phyloP scores from a whole-genome alignment of 37 sponge, comb jelly and placozoan species.

The Crambe crambe region DNA sequence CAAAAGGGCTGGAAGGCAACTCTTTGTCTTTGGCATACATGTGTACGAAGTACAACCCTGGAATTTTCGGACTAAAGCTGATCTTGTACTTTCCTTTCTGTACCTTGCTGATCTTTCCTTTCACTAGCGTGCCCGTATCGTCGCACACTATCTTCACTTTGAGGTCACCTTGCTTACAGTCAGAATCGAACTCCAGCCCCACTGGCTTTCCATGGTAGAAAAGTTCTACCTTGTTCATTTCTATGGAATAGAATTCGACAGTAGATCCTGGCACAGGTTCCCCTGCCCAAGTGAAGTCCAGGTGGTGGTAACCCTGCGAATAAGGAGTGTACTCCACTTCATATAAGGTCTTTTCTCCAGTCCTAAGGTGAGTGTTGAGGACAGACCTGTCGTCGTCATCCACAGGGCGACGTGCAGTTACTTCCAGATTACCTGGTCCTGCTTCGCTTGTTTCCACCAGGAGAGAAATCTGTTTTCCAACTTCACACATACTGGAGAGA shows the following conservation, averaged over 20 bases:
- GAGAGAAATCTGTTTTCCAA: constrained; percentile 50
- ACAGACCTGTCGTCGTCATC: constrained; percentile 14
- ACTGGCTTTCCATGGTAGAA: constrained; percentile 47
- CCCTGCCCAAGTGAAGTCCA: constrained; percentile 49
- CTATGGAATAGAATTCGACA: constrained; percentile 29
- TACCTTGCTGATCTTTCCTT: constrained; percentile 61
- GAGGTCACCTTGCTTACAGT: constrained; percentile 47
- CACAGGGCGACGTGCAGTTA: constrained; percentile 46
- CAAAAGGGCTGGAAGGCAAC: constrained; percentile 53
- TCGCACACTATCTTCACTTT: constrained; percentile 35
- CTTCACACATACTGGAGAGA: constrained; percentile 1
- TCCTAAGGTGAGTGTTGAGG: not conserved
- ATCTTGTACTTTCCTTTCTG: constrained; percentile 33
- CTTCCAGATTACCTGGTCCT: constrained; percentile 73
- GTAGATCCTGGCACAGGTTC: constrained; percentile 62
- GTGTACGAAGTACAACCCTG: constrained; percentile 62
- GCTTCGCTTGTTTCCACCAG: constrained; percentile 63
- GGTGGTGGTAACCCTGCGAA: constrained; percentile 42
- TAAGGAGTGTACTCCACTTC: constrained; percentile 55
- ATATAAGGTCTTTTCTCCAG: not conserved
- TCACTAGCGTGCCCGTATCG: constrained; percentile 20
- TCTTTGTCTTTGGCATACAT: constrained; percentile 13
- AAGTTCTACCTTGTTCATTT: not conserved
- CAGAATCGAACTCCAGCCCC: constrained; percentile 22
- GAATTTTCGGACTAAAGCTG: constrained; percentile 42